These are phyloP conservation scores for Tenthredo scrophulariae DNA, from an alignment of 2,888 invertebrate species.

Conservation along the genomic window DNA sequence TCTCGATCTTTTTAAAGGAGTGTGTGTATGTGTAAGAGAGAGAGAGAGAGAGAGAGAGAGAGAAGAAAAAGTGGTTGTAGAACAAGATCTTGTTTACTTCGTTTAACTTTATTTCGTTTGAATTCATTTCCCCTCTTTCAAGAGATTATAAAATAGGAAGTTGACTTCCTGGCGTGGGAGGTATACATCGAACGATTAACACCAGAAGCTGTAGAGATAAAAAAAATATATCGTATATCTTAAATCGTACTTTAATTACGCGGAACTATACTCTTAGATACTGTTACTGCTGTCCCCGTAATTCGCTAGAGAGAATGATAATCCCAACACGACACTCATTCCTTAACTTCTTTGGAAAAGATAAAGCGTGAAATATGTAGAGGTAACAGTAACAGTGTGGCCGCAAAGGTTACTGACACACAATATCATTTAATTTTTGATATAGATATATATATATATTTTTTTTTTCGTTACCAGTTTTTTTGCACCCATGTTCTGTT, in stretches of 20 bases:
- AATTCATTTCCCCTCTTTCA: not conserved
- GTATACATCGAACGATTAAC: constrained; percentile 68
- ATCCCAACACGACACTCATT: not conserved
- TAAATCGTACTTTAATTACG: constrained; percentile 36
- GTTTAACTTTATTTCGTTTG: constrained; percentile 34
- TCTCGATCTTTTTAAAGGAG: not conserved
- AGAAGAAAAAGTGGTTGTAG: not conserved
- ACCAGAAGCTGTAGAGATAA: constrained; percentile 55
- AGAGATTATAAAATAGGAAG: constrained; percentile 63
- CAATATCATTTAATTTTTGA: not conserved
- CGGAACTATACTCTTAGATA: not conserved
- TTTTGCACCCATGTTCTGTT: not conserved
- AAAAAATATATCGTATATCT: constrained; percentile 19
- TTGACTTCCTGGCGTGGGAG: constrained; percentile 70
- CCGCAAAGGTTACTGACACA: not conserved
- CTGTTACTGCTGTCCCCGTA: not conserved
- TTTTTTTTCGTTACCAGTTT: not conserved
- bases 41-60: not conserved
- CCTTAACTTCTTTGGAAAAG: not conserved
- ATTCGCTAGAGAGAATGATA: not conserved
- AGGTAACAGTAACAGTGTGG: not conserved
- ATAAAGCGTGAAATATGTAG: not conserved
- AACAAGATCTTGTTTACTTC: constrained; percentile 38
- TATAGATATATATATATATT: too few species aligned
- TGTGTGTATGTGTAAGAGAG: too few species aligned